Percentiles rank a stretch among this genome's conserved stretches.
phyloP scores from a whole-genome alignment of 2,797 vertebrate species.

The Poecilia wingei region DNA sequence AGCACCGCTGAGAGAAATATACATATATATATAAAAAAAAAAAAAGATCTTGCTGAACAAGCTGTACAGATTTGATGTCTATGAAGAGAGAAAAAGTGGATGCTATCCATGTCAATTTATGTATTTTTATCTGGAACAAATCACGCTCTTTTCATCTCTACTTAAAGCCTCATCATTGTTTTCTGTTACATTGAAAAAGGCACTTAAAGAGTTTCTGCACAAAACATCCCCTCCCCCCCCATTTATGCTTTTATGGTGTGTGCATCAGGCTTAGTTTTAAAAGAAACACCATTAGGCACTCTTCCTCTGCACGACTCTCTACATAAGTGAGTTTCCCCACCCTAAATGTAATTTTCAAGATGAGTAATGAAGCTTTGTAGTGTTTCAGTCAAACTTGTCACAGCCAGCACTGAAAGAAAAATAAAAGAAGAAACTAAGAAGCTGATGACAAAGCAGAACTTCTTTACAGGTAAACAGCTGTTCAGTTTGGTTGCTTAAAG shows the following conservation, averaged over 20 bases:
- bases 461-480: not conserved
- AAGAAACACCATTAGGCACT: not conserved
- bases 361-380: constrained; percentile 4
- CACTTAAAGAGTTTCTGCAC: constrained; percentile 5
- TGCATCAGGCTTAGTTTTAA: not conserved
- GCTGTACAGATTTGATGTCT: constrained; percentile 20
- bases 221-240: not conserved
- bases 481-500: not conserved
- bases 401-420: not conserved
- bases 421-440: not conserved
- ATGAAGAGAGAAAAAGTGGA: constrained; percentile 12
- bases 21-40: not conserved
- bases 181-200: not conserved
- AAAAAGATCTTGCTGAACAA: constrained; percentile 15
- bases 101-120: constrained; percentile 13
- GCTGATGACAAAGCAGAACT: not conserved
- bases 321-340: not conserved
- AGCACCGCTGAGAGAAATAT: constrained; percentile 7
- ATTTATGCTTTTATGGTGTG: not conserved
- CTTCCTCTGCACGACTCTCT: not conserved
- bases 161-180: not conserved
- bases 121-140: constrained; percentile 7
- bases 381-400: not conserved
- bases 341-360: not conserved
- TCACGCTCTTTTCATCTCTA: constrained; percentile 3